phyloP scores from a whole-genome alignment of 2,797 vertebrate species.

The Sylvia borin region DNA sequence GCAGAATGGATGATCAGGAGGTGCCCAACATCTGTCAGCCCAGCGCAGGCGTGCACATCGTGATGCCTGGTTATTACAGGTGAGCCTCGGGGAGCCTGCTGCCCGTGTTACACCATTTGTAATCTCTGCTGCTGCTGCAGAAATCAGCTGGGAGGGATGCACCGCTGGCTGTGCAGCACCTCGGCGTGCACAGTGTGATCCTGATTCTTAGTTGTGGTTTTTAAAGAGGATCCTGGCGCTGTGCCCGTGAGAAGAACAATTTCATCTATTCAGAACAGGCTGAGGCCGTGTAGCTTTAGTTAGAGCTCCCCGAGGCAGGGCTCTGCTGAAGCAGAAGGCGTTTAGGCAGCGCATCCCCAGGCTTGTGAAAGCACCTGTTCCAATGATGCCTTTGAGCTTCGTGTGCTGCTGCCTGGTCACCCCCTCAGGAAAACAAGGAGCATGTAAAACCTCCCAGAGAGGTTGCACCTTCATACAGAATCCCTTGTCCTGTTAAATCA shows the following conservation, averaged over 20 bases:
- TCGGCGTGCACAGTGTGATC: accelerated
- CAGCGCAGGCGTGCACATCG: slow-evolving; percentile 95
- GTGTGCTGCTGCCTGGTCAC: neutral
- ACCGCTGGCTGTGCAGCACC: accelerated
- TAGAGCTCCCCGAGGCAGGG: neutral
- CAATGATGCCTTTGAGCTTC: neutral
- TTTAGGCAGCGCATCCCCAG: neutral
- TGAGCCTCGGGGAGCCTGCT: slow-evolving; percentile 61
- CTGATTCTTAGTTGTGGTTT: neutral
- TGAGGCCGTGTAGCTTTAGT: neutral
- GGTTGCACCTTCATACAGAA: neutral
- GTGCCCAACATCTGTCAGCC: slow-evolving; percentile 91
- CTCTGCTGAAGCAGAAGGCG: neutral
- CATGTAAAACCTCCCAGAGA: neutral
- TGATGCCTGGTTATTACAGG: slow-evolving; percentile 99
- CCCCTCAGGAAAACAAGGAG: neutral
- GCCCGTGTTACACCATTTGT: neutral
- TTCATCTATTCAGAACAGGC: neutral
- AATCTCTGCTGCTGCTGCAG: neutral
- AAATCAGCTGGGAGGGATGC: neutral
- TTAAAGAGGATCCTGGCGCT: neutral
- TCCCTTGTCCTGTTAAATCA: neutral
- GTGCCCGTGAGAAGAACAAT: neutral
- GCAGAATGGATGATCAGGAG: slow-evolving; percentile 92
- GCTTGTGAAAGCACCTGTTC: neutral